Evolutionary conservation across 2,113 vertebrate genomes (phyloP), one percentile per base, ranked within the genome.

Genomic region (Seriola rivoliana): DNA sequence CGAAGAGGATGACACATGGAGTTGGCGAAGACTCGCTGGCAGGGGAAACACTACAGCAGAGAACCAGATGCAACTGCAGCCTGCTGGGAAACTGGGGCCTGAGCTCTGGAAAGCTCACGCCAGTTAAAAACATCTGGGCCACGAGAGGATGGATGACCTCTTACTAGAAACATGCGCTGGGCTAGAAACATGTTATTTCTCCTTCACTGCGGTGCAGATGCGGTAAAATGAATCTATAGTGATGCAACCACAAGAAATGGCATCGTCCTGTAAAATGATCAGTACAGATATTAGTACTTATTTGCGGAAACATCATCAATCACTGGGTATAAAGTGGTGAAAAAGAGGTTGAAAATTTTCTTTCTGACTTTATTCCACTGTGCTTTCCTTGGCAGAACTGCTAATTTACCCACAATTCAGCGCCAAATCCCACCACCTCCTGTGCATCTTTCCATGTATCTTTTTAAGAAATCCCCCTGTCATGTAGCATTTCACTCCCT

Each of bases 101-200:
- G 76, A 58, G 81, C 80, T 72, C 74, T 84, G 86, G 81, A 90
- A 85, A 91, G 77, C 72, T 36, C 69, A 44, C 42, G 63, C 70
- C 85, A 83, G 91, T 80, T 85, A 85, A 75, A 86, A 92, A 91
- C 92, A 93, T 94, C 92, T 94, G 93, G 89, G 86, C 88, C 50
- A 50, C 44, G 58, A 85, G 71, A 90, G 78, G 85, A 71, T 21
- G 40, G 59, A 91, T 91, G 90, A 94, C 88, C 84, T 93, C 91
- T 85, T 85, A 50, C 80, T 29, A 29, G 74, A 92, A 93, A 85
- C 88, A 93, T 48, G 90, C 86, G 68, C 44, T 38, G 84, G 75
- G 77, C 83, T 57, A 38, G 36, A 74, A 91, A 87, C 90, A 86
- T 74, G 88, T 89, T 87, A 82, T 89, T 90, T 58, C 85, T 88